Evolutionary conservation across 2,888 invertebrate species (phyloP).

Genomic region (Dugesia japonica): DNA sequence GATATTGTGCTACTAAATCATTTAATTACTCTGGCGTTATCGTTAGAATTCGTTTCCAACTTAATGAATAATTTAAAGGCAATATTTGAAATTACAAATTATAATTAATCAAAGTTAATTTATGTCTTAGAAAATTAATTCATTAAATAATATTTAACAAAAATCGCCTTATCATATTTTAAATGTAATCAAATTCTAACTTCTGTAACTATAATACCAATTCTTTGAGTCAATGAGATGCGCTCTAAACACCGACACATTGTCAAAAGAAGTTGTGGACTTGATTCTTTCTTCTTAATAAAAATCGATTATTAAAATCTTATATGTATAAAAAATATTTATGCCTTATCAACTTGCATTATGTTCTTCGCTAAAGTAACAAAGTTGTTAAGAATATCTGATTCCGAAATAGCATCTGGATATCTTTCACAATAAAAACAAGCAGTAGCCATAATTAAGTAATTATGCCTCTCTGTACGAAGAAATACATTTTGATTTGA

Average conservation of each 20-base stretch:
- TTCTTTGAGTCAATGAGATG: neutral
- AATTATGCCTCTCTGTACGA: slow-evolving; percentile 16
- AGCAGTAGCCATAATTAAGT: neutral
- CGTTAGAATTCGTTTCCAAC: too few species aligned
- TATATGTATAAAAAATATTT: neutral
- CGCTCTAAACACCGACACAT: neutral
- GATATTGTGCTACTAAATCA: too few species aligned
- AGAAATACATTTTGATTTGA: neutral
- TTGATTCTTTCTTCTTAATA: neutral
- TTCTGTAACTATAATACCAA: neutral
- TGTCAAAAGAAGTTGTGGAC: neutral
- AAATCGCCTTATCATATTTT: too few species aligned
- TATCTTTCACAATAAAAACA: slow-evolving; percentile 29
- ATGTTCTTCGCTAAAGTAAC: neutral
- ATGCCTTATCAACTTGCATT: neutral
- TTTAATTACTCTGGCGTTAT: too few species aligned
- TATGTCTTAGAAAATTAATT: too few species aligned
- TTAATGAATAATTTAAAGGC: too few species aligned
- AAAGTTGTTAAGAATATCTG: slow-evolving; percentile 13
- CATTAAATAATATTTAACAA: too few species aligned
- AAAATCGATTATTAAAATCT: too few species aligned
- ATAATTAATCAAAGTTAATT: too few species aligned
- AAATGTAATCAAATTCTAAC: neutral
- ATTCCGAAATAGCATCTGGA: slow-evolving; percentile 8
- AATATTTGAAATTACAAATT: too few species aligned